Percentiles rank a stretch among this genome's conserved stretches.
These are phyloP conservation scores for Serripes groenlandicus DNA, from an alignment of 2,888 invertebrate genomes.

Conservation along the genomic window DNA sequence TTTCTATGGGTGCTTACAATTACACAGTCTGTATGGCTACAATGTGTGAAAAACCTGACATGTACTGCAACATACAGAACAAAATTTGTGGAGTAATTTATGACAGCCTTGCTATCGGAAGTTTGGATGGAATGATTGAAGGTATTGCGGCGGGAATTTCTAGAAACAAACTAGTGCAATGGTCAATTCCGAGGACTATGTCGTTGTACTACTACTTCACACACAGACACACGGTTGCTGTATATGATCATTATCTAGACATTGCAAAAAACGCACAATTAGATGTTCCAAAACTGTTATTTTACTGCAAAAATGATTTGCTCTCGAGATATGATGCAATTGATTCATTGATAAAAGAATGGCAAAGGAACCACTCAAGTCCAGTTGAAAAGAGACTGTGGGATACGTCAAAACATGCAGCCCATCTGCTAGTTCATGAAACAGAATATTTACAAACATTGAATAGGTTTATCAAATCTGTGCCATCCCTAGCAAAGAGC, in stretches of 20 bases:
- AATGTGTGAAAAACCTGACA: slow-evolving; percentile 52
- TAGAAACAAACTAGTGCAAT: slow-evolving; percentile 56
- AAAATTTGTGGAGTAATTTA: slow-evolving; percentile 72
- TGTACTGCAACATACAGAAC: slow-evolving; percentile 43
- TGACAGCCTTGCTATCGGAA: slow-evolving; percentile 80
- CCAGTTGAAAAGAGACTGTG: slow-evolving; percentile 62
- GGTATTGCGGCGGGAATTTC: slow-evolving; percentile 71
- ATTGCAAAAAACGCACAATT: slow-evolving; percentile 68
- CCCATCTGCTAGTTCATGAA: slow-evolving; percentile 61
- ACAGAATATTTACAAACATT: slow-evolving; percentile 59
- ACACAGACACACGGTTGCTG: slow-evolving; percentile 70
- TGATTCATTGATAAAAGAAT: slow-evolving; percentile 59
- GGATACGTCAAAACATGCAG: slow-evolving; percentile 71
- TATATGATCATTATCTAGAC: slow-evolving; percentile 71
- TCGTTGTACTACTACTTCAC: slow-evolving; percentile 72
- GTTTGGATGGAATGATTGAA: slow-evolving; percentile 71
- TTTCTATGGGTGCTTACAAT: slow-evolving; percentile 79
- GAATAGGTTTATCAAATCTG: slow-evolving; percentile 35
- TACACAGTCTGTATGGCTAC: slow-evolving; percentile 70
- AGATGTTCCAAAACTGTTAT: slow-evolving; percentile 72
- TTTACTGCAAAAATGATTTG: slow-evolving; percentile 74
- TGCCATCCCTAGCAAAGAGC: slow-evolving; percentile 31
- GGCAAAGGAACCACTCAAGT: slow-evolving; percentile 58
- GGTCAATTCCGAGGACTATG: slow-evolving; percentile 51
- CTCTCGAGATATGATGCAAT: slow-evolving; percentile 72